A percentile compares a stretch with the other conserved stretches of the same genome.
Conservation (phyloP, 2,888 invertebrate species). For the Lasioglossum calceatum region DNA sequence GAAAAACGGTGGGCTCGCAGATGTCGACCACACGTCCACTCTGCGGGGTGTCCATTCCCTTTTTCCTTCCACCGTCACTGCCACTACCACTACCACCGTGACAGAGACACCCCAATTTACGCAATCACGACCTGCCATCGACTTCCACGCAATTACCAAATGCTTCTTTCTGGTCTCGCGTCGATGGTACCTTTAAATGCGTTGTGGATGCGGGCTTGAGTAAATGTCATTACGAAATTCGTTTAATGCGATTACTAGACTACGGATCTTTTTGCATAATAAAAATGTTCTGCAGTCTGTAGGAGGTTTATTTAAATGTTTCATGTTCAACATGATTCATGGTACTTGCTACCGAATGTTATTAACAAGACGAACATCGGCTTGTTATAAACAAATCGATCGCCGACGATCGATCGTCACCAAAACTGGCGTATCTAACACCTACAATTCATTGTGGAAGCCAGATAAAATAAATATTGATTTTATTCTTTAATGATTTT, state of each 20-base stretch:
- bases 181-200: background rate
- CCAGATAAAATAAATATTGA: too few relatives aligned
- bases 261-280: too few relatives aligned
- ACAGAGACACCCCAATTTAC: conserved; percentile 56
- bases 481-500: background rate
- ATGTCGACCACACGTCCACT: conserved; percentile 73
- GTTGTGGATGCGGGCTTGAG: background rate
- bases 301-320: too few relatives aligned
- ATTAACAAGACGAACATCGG: too few relatives aligned
- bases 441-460: too few relatives aligned
- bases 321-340: too few relatives aligned
- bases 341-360: too few relatives aligned
- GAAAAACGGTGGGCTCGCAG: conserved; percentile 71
- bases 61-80: background rate
- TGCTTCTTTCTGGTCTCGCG: background rate
- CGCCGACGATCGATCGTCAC: too few relatives aligned
- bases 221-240: background rate
- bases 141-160: conserved; percentile 50
- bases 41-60: conserved; percentile 65
- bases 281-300: too few relatives aligned
- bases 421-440: too few relatives aligned
- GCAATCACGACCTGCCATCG: conserved; percentile 48
- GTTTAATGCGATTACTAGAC: background rate
- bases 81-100: background rate
- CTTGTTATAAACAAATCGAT: too few relatives aligned